phyloP scores from a whole-genome alignment of 2,113 vertebrate genomes.

The Tachycineta bicolor region DNA sequence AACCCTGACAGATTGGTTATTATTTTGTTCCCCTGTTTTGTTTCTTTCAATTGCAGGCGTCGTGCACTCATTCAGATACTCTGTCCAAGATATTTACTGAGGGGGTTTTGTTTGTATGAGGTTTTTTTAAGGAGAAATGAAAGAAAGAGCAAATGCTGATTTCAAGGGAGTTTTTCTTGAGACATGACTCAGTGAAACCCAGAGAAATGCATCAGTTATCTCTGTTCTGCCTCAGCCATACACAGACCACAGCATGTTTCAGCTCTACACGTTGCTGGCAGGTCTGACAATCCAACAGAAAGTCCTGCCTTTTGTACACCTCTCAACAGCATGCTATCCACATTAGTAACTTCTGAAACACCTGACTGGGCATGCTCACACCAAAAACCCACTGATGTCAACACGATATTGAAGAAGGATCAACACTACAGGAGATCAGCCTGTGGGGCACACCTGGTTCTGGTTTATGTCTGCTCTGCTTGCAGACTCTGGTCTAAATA shows the following conservation, averaged over 20 bases:
- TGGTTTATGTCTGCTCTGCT: slow-evolving; percentile 8
- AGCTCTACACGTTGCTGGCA: not conserved
- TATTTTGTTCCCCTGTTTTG: not conserved
- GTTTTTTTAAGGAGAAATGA: not conserved
- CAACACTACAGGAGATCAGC: not conserved
- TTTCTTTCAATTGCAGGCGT: not conserved
- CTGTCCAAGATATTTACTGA: not conserved
- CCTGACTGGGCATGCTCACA: not conserved
- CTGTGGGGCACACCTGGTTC: slow-evolving; percentile 16
- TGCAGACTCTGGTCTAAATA: not conserved
- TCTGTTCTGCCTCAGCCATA: not conserved
- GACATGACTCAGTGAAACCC: not conserved
- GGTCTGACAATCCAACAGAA: not conserved
- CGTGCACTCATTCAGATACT: accelerated
- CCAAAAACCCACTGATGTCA: not conserved
- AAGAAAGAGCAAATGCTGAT: not conserved
- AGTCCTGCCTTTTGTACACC: not conserved
- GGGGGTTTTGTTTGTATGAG: accelerated
- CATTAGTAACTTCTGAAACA: not conserved
- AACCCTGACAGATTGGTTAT: accelerated
- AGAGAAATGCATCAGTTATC: not conserved
- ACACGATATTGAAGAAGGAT: not conserved
- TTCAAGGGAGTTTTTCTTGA: not conserved
- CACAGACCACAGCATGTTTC: not conserved
- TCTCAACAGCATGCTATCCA: not conserved